Percentiles rank a stretch among this genome's conserved stretches.
These are phyloP conservation scores for Plemyria rubiginata DNA, from an alignment of 2,888 invertebrate genomes.

Conservation along the genomic window DNA sequence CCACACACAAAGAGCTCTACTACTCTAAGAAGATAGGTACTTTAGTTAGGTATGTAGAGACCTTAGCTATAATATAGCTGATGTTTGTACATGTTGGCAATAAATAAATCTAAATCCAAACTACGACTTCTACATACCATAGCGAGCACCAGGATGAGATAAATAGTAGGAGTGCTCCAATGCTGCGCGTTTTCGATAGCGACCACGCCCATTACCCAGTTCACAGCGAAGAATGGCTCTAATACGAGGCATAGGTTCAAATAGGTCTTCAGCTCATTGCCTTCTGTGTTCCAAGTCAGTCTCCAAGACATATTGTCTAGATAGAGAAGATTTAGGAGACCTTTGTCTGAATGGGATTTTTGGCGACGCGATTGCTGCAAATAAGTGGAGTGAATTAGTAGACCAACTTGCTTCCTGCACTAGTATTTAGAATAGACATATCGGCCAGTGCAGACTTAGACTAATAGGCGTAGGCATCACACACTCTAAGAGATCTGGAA, in stretches of 20 bases:
- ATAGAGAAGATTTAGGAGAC: constrained; percentile 69
- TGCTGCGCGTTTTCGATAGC: constrained; percentile 88
- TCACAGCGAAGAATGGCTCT: constrained; percentile 88
- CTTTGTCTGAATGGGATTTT: constrained; percentile 65
- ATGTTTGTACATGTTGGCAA: too few species aligned
- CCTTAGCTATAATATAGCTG: too few species aligned
- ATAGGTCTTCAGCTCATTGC: constrained; percentile 85
- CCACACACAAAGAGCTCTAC: too few species aligned
- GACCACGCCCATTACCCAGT: constrained; percentile 90
- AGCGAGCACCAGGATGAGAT: constrained; percentile 82
- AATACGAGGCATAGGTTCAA: constrained; percentile 87
- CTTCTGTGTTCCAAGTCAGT: constrained; percentile 78
- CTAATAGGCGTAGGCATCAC: too few species aligned
- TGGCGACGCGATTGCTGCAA: constrained; percentile 47
- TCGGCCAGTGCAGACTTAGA: too few species aligned
- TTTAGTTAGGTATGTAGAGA: too few species aligned
- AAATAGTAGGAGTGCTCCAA: constrained; percentile 85
- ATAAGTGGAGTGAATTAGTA: too few species aligned
- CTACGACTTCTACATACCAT: constrained; percentile 83
- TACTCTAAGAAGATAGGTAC: too few species aligned
- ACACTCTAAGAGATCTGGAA: too few species aligned
- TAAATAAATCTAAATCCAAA: too few species aligned
- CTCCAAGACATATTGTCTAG: constrained; percentile 80
- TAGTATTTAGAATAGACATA: too few species aligned
- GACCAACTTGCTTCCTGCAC: too few species aligned